Base-by-base conservation (phyloP, 2,113 vertebrate genomes). In the Microcebus ravelobensis region DNA sequence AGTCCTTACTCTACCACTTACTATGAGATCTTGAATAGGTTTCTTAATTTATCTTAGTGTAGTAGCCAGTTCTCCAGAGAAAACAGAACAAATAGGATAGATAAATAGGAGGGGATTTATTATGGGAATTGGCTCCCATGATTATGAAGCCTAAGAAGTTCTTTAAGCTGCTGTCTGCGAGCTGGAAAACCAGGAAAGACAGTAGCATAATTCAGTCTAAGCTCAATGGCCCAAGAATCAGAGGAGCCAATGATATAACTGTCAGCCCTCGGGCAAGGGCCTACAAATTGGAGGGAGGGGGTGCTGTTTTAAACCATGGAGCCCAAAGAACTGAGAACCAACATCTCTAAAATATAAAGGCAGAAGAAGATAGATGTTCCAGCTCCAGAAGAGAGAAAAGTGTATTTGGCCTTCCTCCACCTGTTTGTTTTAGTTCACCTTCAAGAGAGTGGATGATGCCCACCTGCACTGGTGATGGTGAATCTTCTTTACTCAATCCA, bases 341-440 rank as follows among this genome's bases (percentile, higher is more conserved):
- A 34, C 12, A 76, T 14, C 8, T 8, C 25, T 14, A 34, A 29
- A 11, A 7, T 29, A 8, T 6, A 9, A 31, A 2, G 8, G 20
- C 5, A 85, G 20, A 12, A 63, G 36, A 29, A 8, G 2, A 1
- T 10, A 2, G 18, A 20, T 57, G 8, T 13, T 5, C 11, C 8
- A 79, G 1, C 15, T 14, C 27, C 11, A 42, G 21, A 39, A 57
- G 45, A 23, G 13, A 89, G 5, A 89, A 3, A 91, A 68, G 61
- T 18, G 50, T n/a, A 34, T 70, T 36, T 12, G 2, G 0, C 10
- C 14, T 59, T 31, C 11, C 23, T 42, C 50, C 20, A 18, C 0
- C 12, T 71, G 81, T 81, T 63, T 18, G 12, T 81, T 81, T n/a
- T 73, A 9, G 63, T 18, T 9, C 4, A 20, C 7, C 6, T 42